Conservation (phyloP, 2,797 vertebrate species). For the Tiaroga cobitis region DNA sequence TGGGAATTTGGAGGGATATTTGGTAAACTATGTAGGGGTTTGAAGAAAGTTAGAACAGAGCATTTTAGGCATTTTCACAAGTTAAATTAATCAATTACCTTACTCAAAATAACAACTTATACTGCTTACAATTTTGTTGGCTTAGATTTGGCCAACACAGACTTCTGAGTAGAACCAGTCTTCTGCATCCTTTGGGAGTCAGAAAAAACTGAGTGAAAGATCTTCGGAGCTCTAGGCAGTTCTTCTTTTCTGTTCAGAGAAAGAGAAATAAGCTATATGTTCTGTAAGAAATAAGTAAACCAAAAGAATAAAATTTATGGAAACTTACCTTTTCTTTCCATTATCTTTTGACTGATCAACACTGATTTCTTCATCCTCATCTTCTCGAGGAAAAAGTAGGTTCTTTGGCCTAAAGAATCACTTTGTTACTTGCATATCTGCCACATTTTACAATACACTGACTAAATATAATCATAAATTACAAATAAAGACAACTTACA, state of each 20-base stretch:
- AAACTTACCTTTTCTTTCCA: not conserved
- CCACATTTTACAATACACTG: not conserved
- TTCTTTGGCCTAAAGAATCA: not conserved
- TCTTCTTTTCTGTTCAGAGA: not conserved
- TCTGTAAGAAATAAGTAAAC: not conserved
- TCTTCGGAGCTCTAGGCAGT: not conserved
- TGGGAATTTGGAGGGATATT: no score
- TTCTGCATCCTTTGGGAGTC: no score
- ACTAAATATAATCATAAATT: not conserved
- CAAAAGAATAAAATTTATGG: no score
- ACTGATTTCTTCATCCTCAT: not conserved
- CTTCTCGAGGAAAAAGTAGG: not conserved
- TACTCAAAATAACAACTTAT: not conserved
- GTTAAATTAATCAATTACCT: not conserved
- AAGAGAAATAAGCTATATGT: not conserved
- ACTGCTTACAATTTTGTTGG: no score
- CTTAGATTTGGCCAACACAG: no score
- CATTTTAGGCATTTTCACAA: not conserved
- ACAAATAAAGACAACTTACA: not conserved
- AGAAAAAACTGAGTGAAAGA: no score
- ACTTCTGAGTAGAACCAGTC: no score
- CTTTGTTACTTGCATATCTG: not conserved
- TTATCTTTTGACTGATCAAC: not conserved
- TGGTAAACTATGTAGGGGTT: not conserved
- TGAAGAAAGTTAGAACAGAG: not conserved